Evolutionary conservation across 2,888 invertebrate genomes (phyloP).

Genomic region (Netelia fuscicornis): DNA sequence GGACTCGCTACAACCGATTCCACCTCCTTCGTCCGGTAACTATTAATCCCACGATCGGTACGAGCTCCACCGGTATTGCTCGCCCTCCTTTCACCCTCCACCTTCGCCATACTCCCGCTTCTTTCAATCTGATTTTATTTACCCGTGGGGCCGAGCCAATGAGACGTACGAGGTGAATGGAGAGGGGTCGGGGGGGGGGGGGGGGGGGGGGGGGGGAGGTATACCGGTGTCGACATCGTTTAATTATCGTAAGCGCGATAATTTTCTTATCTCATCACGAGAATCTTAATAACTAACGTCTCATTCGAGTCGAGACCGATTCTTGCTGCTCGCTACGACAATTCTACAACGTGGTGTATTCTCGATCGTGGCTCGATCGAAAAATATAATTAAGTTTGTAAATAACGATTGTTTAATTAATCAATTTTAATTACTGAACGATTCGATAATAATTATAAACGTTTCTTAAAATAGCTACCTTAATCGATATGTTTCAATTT

Average conservation of each 20-base stretch:
- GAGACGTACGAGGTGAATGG: background rate
- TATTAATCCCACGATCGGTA: slow-evolving; percentile 56
- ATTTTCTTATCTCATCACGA: slow-evolving; percentile 49
- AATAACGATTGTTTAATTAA: too few species aligned
- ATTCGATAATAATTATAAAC: too few species aligned
- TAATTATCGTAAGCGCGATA: slow-evolving; percentile 57
- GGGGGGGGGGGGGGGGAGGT: background rate
- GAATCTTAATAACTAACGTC: slow-evolving; percentile 53
- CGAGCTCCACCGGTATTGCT: slow-evolving; percentile 5
- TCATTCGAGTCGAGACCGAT: slow-evolving; percentile 8
- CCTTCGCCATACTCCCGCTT: background rate
- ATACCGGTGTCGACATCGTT: slow-evolving; percentile 50
- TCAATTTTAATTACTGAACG: too few species aligned
- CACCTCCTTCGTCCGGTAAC: slow-evolving; percentile 32
- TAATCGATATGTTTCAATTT: too few species aligned
- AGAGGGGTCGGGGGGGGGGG: background rate
- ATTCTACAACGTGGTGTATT: background rate
- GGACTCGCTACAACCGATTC: slow-evolving; percentile 43
- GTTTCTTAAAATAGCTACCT: too few species aligned
- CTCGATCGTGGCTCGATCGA: too few species aligned
- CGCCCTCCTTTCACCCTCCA: background rate
- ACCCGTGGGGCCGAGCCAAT: background rate
- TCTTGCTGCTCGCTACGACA: background rate
- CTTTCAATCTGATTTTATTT: slow-evolving; percentile 33
- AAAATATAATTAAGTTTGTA: too few species aligned